These are phyloP conservation scores for Trichonephila clavipes DNA, from an alignment of 1,140 invertebrate genomes.

Conservation along the genomic window DNA sequence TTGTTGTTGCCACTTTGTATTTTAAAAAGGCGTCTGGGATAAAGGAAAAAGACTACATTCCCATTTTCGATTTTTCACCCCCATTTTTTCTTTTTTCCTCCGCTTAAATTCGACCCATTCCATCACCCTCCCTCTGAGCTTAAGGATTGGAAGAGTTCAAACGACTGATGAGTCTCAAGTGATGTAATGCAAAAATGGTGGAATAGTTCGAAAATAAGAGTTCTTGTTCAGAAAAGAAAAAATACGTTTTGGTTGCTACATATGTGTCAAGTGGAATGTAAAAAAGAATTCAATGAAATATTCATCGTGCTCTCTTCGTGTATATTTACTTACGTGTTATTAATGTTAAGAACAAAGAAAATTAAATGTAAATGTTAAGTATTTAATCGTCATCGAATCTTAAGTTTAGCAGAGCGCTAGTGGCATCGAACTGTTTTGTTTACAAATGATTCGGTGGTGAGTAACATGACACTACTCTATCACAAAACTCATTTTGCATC, in stretches of 20 bases:
- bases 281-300: neutral
- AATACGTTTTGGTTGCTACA: neutral
- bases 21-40: slow-evolving; percentile 16
- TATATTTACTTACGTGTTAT: neutral
- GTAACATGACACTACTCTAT: too few relatives aligned
- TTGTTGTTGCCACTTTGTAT: slow-evolving; percentile 48
- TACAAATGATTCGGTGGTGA: too few relatives aligned
- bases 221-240: neutral
- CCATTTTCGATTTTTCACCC: slow-evolving; percentile 31
- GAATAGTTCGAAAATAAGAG: neutral
- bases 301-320: neutral
- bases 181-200: slow-evolving; percentile 61
- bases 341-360: neutral
- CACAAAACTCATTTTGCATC: too few relatives aligned
- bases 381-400: too few relatives aligned
- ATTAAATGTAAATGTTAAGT: neutral
- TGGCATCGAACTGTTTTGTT: too few relatives aligned
- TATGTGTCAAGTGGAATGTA: neutral
- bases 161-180: neutral
- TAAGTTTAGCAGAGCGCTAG: too few relatives aligned
- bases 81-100: neutral
- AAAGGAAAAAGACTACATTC: slow-evolving; percentile 16
- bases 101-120: slow-evolving; percentile 16
- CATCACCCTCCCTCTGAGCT: neutral
- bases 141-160: slow-evolving; percentile 25